Evolutionary conservation across 2,888 invertebrate species (phyloP), one percentile per base, ranked within the genome.

Genomic region (Leptothorax acervorum): DNA sequence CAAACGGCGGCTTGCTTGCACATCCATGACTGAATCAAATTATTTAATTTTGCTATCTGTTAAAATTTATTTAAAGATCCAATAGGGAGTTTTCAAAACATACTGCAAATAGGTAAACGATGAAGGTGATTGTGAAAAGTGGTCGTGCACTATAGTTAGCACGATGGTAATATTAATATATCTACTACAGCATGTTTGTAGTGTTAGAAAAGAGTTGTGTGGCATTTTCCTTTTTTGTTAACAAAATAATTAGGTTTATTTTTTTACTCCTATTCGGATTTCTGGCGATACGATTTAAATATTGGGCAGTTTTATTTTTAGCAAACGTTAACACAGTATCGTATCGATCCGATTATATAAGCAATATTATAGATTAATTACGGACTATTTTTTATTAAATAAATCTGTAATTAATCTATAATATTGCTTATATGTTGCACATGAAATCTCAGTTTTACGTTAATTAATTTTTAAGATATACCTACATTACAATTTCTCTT

Each of bases 141-240:
- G 57, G 18, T 31, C 35, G 70, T 79, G 79, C 45, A 48, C 12
- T 70, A 70, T 70, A 70, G 70, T 70, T 35, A 57, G 57, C 68
- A 31, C 45, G 11, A 70, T 48, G 2, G 12, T 65, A 53, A 68
- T 55, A 68, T 78, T 53, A 66, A 84, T 86, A 87, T 87, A 23
- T 23, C 23, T 23, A 23, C 86, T 86, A 87, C 79, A 89, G 89
- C 86, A 90, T 90, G 86, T 83, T 86, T 83, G 83, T 90, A 90
- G 74, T 42, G 66, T 84, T 85, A 88, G 85, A 78, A n/a, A 63
- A 81, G 53, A 87, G 85, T 84, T 89, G 85, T 86, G 81, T 88
- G 88, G 85, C 68, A 15, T 74, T 83, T 73, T 42, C 55, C 31
- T 74, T 83, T 84, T 78, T n/a, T 63, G 81, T 86, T 66, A 23